phyloP scores from a whole-genome alignment of 1,140 invertebrate genomes.

The Lepidurus packardi region DNA sequence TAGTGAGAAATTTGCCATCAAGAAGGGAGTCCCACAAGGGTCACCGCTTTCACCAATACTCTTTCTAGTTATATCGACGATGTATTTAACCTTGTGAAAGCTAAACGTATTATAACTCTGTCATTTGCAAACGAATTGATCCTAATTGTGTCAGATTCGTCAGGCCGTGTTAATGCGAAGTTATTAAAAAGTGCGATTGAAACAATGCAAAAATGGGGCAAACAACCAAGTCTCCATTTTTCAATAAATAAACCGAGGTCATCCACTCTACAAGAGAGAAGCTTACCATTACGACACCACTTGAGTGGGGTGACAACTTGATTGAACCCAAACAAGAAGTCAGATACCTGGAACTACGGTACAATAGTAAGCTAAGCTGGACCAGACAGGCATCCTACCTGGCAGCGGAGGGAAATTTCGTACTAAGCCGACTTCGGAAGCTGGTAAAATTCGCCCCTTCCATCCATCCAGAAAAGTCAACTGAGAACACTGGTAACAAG shows the following conservation, averaged over 20 bases:
- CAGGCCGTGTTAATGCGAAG: neutral
- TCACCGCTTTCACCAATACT: constrained; percentile 23
- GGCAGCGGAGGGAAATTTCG: too few species aligned
- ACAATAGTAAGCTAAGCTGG: constrained; percentile 10
- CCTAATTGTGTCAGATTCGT: neutral
- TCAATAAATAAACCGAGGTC: neutral
- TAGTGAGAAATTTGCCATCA: neutral
- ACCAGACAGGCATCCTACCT: neutral
- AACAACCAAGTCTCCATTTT: neutral
- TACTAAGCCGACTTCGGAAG: too few species aligned
- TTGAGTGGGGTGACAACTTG: constrained; percentile 4
- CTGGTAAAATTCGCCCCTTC: too few species aligned
- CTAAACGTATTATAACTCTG: constrained; percentile 16
- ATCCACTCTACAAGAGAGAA: constrained; percentile 20
- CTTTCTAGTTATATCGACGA: constrained; percentile 24
- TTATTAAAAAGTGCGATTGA: neutral
- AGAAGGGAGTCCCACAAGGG: constrained; percentile 22
- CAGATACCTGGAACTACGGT: constrained; percentile 19
- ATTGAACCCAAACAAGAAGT: constrained; percentile 10
- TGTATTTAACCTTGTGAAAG: neutral
- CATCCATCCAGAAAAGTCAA: too few species aligned
- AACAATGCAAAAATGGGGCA: constrained; percentile 16
- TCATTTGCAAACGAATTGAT: constrained; percentile 22
- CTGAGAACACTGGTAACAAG: too few species aligned
- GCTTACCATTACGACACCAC: neutral